Conservation (phyloP, 2,113 vertebrate genomes). For the Mesembrinibis cayennensis region DNA sequence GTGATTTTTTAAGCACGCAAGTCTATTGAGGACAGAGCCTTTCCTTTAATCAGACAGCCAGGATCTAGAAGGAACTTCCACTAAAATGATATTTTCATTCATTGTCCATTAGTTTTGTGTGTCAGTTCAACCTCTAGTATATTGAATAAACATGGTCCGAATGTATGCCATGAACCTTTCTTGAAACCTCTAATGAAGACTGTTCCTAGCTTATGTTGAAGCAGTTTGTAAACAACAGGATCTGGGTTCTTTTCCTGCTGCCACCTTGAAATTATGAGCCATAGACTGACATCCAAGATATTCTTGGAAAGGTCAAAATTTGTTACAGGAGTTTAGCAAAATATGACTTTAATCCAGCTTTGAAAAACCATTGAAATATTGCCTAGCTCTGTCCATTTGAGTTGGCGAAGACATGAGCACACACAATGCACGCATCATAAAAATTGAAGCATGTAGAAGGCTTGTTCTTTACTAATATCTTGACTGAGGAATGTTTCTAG, state of each 20-base stretch:
- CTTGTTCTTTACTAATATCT: not conserved
- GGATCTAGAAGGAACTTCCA: not conserved
- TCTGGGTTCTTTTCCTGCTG: not conserved
- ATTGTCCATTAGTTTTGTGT: not conserved
- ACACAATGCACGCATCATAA: not conserved
- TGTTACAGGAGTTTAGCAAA: not conserved
- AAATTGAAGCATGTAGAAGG: not conserved
- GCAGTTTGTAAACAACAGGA: not conserved
- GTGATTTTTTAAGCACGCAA: not conserved
- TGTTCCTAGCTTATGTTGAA: not conserved
- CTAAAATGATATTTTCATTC: not conserved
- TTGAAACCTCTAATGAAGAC: not conserved
- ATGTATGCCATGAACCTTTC: not conserved
- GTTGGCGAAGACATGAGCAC: not conserved
- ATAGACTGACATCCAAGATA: not conserved
- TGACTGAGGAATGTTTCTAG: not conserved
- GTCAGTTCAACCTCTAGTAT: not conserved
- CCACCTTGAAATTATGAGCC: not conserved
- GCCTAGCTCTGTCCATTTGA: not conserved
- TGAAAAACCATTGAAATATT: not conserved
- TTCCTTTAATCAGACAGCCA: not conserved
- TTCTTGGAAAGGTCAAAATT: not conserved
- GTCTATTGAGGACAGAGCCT: not conserved
- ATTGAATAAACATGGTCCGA: accelerated
- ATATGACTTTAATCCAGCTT: not conserved